Evolutionary conservation across 2,797 vertebrate species (phyloP).

Genomic region (Sebastes vulpes): DNA sequence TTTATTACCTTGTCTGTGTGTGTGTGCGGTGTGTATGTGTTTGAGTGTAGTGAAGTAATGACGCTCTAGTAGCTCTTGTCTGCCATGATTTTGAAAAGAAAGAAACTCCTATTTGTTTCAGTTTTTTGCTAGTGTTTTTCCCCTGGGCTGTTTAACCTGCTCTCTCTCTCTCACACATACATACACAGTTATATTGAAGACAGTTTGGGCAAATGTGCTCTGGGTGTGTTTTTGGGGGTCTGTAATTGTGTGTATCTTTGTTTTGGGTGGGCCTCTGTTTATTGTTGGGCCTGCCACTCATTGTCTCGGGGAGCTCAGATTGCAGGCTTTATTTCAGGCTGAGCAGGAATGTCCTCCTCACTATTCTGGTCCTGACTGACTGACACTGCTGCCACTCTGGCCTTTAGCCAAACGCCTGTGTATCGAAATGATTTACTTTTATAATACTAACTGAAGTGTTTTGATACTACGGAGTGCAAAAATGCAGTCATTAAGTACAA

Average conservation of each 20-base stretch:
- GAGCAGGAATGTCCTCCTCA: conserved; percentile 80
- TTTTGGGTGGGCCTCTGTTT: conserved; percentile 72
- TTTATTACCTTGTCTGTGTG: conserved; percentile 51
- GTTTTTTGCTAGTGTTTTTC: neutral
- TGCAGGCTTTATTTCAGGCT: conserved; percentile 85
- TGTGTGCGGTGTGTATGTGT: neutral
- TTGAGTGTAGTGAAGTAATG: neutral
- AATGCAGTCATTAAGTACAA: neutral
- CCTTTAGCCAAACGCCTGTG: conserved; percentile 15
- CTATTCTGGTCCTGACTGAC: conserved; percentile 80
- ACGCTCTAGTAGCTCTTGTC: neutral
- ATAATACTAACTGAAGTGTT: neutral
- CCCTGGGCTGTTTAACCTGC: neutral
- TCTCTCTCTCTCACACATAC: neutral
- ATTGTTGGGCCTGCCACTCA: conserved; percentile 76
- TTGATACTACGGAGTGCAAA: neutral
- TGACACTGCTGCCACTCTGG: conserved; percentile 66
- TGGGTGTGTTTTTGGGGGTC: conserved; percentile 3
- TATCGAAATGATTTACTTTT: neutral
- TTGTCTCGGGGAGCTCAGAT: conserved; percentile 82
- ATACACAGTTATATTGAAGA: conserved; percentile 9
- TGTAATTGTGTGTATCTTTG: conserved; percentile 56
- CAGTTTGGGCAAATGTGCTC: neutral
- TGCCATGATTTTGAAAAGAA: neutral
- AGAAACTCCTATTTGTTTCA: neutral